Base-by-base conservation (phyloP, 2,113 vertebrate species). In the Alectura lathami region DNA sequence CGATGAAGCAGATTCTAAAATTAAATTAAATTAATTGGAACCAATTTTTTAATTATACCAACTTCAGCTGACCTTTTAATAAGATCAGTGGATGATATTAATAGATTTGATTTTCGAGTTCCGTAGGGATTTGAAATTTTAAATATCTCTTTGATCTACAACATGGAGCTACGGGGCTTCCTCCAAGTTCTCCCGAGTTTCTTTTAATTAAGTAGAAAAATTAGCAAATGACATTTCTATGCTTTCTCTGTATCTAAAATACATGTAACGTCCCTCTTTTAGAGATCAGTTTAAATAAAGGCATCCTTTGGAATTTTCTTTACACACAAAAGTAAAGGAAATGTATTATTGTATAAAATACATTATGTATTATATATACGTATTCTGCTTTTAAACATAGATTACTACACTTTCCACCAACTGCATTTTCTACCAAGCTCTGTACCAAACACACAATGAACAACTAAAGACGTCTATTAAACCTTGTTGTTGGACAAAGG, bases 11-110 rank as follows among this genome's bases (percentile, higher is more conserved):
- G 74, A 57, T 42, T 76, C 79, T 85, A 91, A 87, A 95, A 92
- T 77, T 30, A 85, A 90, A 94, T 88, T 50, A 64, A 73, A 91
- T 93, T 95, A 93, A 95, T 68, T 85, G 84, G 89, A 95, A 93
- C 82, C 82, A 66, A 95, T 91, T 83, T 88, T 63, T 83, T 94
- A 95, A 97, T 95, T 93, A 94, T n/a, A 92, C 47, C 47, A 74
- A 56, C 64, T 95, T 68, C 80, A 84, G 73, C 66, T 89, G 93
- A 94, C 82, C 87, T 94, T 83, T 73, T 57, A n/a, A 54, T 59
- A 85, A 83, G 77, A 67, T 47, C 64, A 29, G 16, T 11, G 57
- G 47, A 70, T 38, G 43, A 11, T 73, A 90, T 94, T 86, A 85
- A 89, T 79, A 93, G 86, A 73, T 80, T 36, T 40, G 74, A 82